Conservation (phyloP, 2,797 vertebrate species). For the Acanthurus leucopareius region DNA sequence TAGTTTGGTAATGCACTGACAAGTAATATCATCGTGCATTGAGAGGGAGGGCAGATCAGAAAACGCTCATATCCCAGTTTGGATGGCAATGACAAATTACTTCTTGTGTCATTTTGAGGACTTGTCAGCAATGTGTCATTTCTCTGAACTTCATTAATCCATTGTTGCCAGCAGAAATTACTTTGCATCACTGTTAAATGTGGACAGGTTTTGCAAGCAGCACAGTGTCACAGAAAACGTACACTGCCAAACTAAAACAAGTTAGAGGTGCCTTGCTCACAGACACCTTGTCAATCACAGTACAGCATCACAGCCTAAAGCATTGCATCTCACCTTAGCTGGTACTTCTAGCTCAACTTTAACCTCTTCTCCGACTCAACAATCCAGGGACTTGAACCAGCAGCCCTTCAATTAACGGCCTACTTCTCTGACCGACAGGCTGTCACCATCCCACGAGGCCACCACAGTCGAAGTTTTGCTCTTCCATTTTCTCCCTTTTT, state of each 20-base stretch:
- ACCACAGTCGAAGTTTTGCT: constrained; percentile 67
- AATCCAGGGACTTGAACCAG: constrained; percentile 80
- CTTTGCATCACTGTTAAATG: background rate
- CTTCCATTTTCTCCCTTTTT: constrained; percentile 60
- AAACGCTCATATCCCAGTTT: background rate
- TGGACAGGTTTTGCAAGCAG: background rate
- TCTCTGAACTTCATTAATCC: background rate
- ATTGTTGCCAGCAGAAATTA: background rate
- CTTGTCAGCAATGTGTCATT: background rate
- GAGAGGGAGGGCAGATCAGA: background rate
- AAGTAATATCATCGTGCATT: background rate
- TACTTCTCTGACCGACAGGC: constrained; percentile 57
- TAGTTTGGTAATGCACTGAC: background rate
- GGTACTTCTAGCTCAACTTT: constrained; percentile 25
- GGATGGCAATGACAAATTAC: background rate
- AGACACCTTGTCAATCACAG: background rate
- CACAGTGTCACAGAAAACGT: background rate
- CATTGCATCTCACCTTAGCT: background rate
- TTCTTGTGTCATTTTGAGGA: background rate
- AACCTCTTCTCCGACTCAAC: constrained; percentile 24
- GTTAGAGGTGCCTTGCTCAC: background rate
- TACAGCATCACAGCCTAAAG: background rate
- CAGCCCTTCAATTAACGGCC: constrained; percentile 78
- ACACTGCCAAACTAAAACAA: background rate
- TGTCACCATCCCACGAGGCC: constrained; percentile 61